A percentile compares a stretch with the other conserved stretches of the same genome.
phyloP scores from a whole-genome alignment of 2,797 vertebrate species.

The Tragopan temminckii region DNA sequence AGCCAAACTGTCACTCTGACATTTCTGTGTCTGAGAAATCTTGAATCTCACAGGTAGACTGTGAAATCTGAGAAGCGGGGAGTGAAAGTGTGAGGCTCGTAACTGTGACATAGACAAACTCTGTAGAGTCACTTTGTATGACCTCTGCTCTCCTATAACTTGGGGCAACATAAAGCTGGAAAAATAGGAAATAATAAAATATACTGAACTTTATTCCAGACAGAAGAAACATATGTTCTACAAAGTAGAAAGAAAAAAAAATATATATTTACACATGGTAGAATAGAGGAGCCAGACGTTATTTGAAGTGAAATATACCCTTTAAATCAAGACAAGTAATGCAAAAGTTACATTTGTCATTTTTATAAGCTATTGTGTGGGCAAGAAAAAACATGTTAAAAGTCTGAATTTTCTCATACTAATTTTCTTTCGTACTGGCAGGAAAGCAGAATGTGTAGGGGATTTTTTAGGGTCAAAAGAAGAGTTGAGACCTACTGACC shows the following conservation, averaged over 20 bases:
- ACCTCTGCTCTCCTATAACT: constrained; percentile 40
- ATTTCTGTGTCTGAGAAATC: constrained; percentile 66
- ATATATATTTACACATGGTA: constrained; percentile 35
- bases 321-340: constrained; percentile 20
- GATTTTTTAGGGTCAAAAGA: background rate
- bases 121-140: constrained; percentile 40
- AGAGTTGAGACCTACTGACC: background rate
- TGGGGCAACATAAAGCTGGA: constrained; percentile 8
- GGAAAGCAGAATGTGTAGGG: background rate
- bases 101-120: constrained; percentile 43
- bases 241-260: background rate
- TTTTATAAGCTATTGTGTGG: constrained; percentile 2
- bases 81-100: constrained; percentile 36
- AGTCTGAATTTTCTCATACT: background rate
- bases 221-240: constrained; percentile 42
- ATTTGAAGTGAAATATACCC: constrained; percentile 67
- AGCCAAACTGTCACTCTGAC: constrained; percentile 68
- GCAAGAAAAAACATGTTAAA: background rate
- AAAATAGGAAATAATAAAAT: background rate
- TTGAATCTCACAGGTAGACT: constrained; percentile 74
- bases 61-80: constrained; percentile 54
- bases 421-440: background rate
- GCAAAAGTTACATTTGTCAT: constrained; percentile 32
- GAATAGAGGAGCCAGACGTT: constrained; percentile 33
- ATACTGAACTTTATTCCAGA: background rate